Conservation (phyloP, 2,113 vertebrate species). For the Boleophthalmus pectinirostris region DNA sequence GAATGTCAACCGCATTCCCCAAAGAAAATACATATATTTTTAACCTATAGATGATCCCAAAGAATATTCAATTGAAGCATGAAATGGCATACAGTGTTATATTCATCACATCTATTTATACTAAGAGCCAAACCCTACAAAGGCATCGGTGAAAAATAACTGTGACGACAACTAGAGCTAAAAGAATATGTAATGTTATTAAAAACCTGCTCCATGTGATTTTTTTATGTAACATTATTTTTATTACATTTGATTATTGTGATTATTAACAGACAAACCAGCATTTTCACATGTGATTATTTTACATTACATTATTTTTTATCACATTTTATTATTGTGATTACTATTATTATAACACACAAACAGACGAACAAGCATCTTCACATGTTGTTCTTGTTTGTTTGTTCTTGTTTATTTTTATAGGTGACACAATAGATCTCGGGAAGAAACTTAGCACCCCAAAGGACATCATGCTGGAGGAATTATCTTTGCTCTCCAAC, state of each 20-base stretch:
- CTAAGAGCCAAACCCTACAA: not conserved
- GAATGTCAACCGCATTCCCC: not conserved
- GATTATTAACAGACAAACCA: too few species aligned
- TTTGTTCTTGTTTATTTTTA: slow-evolving; percentile 3
- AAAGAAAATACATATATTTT: not conserved
- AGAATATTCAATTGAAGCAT: too few species aligned
- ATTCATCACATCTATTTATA: not conserved
- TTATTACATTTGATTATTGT: too few species aligned
- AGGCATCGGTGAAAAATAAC: not conserved
- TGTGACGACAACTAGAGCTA: not conserved
- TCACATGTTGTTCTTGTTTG: not conserved
- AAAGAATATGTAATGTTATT: too few species aligned
- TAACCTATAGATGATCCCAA: too few species aligned
- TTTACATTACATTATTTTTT: too few species aligned
- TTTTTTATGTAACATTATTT: not conserved
- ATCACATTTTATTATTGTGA: too few species aligned
- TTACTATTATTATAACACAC: too few species aligned
- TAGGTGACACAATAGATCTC: slow-evolving; percentile 86
- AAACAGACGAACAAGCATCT: not conserved
- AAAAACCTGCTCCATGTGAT: not conserved
- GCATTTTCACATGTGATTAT: not conserved
- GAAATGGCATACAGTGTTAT: too few species aligned
- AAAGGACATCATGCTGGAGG: slow-evolving; percentile 97
- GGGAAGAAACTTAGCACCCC: slow-evolving; percentile 95
- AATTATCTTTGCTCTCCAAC: slow-evolving; percentile 90